Evolutionary conservation across 2,888 invertebrate species (phyloP), one percentile per base, ranked within the genome.

Genomic region (Oxycera nigricornis): DNA sequence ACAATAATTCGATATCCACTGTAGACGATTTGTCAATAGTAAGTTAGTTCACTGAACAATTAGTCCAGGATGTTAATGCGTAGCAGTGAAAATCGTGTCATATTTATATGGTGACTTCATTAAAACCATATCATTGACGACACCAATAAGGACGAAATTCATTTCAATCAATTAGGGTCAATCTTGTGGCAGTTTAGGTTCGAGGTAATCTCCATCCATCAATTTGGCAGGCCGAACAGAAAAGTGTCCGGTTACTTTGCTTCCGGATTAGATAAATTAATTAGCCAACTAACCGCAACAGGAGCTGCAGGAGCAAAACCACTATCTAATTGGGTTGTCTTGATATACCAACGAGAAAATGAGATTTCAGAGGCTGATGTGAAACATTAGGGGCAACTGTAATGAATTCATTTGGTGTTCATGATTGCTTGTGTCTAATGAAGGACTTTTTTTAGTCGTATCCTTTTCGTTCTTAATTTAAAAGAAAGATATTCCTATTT

Each of bases 191-290:
- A 17, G 24, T 30, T 31, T 61, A 3, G 61, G 61, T 20, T 26
- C 61, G 26, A 61, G 30, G 17, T 61, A 61, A 61, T 61, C 61
- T 30, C 28, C 24, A 61, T 61, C 61, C 61, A 61, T 61, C 61
- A 61, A 17, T 6, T 28, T 31, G 31, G 31, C 30, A 61, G 61
- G 61, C 30, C 61, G 31, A 31, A 14, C 24, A 4, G 11, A 17
- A n/a, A 4, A 31, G 31, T 31, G 6, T 61, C 30, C 31, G 17
- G 31, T 61, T 59, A 6, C 28, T 59, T 28, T 28, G 30, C n/a
- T 61, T 61, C 3, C 61, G 31, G 30, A 31, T 17, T 14, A 9
- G 30, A 61, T 61, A 61, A 61, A 61, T 61, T 61, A 61, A 61
- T 61, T 31, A 61, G 31, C 6, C 28, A 31, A 31, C 61, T 17